Evolutionary conservation across 2,888 invertebrate genomes (phyloP), one percentile per base, ranked within the genome.

Genomic region (Ctenicera cuprea): DNA sequence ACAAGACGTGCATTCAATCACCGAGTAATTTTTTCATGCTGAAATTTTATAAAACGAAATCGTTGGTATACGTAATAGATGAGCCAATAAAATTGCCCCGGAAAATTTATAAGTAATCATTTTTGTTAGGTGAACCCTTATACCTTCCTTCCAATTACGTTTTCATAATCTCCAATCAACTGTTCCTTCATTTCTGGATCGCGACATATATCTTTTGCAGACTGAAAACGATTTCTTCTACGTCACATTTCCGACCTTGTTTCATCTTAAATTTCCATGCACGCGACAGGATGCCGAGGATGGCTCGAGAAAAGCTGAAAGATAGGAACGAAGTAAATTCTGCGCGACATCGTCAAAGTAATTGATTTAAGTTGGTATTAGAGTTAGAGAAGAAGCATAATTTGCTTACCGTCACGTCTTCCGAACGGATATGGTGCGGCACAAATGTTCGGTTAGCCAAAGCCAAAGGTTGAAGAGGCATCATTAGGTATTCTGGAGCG

Each of bases 321-420:
- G 14, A 59, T 38, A 11, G 37, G n/a, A 37, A 59, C 33, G 48
- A 48, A 18, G 18, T 41, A 50, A 64, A 64, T 52, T 65, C 41
- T 14, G n/a, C 9, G 52, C 33, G 50, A 50, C 65, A 52, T 52
- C 18, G 18, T 20, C 9, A 52, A 68, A 48, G 62, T 61, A 69
- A 69, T 69, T 69, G 62, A 69, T 69, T 69, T 69, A 62, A 37
- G 48, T 22, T 22, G 50, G 61, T 50, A 59, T 61, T 62, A 52
- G 50, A 68, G 20, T 48, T 37, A 33, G 67, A 38, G 48, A 69
- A 69, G 62, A 61, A 20, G 69, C 59, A 62, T 50, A 69, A 61
- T 69, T 69, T 69, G 48, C 38, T 69, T 69, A 62, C 62, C 48
- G 62, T 69, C 50, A 69, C 61, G 69, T 59, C 61, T 69, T 62